Percentiles rank a stretch among this genome's conserved stretches.
phyloP scores from a whole-genome alignment of 2,888 invertebrate genomes.

The Malthinus flaveolus region DNA sequence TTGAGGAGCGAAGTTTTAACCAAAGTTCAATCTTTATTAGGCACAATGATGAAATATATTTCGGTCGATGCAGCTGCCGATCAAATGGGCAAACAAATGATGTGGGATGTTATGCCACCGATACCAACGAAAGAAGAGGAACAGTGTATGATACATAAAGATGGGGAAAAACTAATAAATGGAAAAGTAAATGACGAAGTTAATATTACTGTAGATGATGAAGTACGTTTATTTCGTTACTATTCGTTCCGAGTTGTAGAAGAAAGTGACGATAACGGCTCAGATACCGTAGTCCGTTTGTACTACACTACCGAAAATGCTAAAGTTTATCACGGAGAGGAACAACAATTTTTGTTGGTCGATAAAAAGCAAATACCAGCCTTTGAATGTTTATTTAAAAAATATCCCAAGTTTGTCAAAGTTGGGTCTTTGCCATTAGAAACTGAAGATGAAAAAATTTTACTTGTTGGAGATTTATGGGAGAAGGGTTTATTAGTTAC shows the following conservation, averaged over 20 bases:
- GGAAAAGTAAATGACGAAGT: conserved; percentile 62
- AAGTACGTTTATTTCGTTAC: conserved; percentile 63
- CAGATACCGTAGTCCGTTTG: conserved; percentile 61
- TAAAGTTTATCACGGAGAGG: conserved; percentile 81
- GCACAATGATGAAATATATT: conserved; percentile 62
- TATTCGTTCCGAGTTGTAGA: conserved; percentile 63
- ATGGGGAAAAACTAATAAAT: conserved; percentile 68
- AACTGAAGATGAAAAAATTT: conserved; percentile 67
- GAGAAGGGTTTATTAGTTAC: conserved; percentile 81
- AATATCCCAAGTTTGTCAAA: conserved; percentile 77
- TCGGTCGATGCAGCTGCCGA: conserved; percentile 83
- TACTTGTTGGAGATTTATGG: conserved; percentile 76
- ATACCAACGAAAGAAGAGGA: conserved; percentile 69
- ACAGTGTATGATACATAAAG: conserved; percentile 70
- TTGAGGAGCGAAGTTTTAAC: conserved; percentile 58
- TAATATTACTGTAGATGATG: conserved; percentile 65
- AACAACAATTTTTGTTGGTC: conserved; percentile 76
- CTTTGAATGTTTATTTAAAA: conserved; percentile 69
- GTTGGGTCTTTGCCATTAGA: conserved; percentile 73
- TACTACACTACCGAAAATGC: conserved; percentile 88
- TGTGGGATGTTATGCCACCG: conserved; percentile 89
- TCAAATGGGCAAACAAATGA: conserved; percentile 80
- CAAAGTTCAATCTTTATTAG: conserved; percentile 61
- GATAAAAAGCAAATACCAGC: conserved; percentile 68
- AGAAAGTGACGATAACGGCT: conserved; percentile 65